Base-by-base conservation (phyloP, 1,140 invertebrate genomes). In the Drosophila triauraria region DNA sequence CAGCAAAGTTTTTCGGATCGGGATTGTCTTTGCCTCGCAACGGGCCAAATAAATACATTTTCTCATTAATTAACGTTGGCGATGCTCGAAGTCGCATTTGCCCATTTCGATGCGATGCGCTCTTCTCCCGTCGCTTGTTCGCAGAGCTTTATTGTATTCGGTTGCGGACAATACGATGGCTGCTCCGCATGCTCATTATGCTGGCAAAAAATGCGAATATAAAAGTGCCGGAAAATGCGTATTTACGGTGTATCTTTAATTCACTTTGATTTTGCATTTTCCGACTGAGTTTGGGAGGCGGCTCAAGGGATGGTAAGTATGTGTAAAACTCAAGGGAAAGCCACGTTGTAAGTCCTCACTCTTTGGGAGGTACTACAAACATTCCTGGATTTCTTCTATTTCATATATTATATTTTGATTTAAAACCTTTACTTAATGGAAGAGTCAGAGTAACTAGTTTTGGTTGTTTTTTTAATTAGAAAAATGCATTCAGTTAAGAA, bases 31-130 rank as follows among this genome's bases (percentile, higher is more conserved):
- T 65, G 61, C 10, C 56, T 51, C 46, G 65, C 53, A 50, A 47
- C 56, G 61, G 25, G 17, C 80, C 71, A 90, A 84, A 90, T 81
- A 77, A 91, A 90, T 74, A 74, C 70, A 74, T 90, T 88, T 90
- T 90, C 83, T 71, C 85, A 90, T 90, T 90, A 90, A 90, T 90
- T 90, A 90, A 79, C 75, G 78, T 79, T 57, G 32, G 63, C 75
- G 42, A 64, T 75, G 54, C 59, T 76, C 57, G 69, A 64, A 83
- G 68, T 61, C 80, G 75, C 75, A 69, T 74, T 85, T 80, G 15
- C 40, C 48, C n/a, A 17, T 56, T 56, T 54, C 60, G 60, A 35
- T 10, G 10, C 32, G 32, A 35, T 35, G 10, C 20, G 9, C 35
- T 32, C 5, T 38, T 38, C 23, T 35, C 15, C 30, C 60, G 32